Conservation (phyloP, 2,113 vertebrate species). For the Theristicus caerulescens region DNA sequence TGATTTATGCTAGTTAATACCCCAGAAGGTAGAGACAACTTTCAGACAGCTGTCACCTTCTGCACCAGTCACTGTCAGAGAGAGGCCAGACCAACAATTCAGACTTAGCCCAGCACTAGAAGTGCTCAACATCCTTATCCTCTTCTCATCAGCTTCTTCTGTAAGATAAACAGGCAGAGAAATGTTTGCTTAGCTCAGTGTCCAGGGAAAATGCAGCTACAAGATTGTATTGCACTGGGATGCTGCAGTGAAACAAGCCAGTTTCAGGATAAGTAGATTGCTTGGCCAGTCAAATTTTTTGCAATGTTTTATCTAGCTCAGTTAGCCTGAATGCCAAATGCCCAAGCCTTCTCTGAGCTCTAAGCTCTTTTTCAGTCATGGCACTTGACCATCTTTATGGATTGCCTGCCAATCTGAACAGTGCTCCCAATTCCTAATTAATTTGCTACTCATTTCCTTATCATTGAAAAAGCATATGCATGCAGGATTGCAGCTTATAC, state of each 20-base stretch:
- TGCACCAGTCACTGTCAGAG: background rate
- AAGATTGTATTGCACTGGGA: background rate
- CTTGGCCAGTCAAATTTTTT: background rate
- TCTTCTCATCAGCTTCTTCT: background rate
- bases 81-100: background rate
- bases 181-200: background rate
- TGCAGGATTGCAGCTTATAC: background rate
- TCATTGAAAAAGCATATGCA: background rate
- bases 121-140: background rate
- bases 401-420: background rate
- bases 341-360: background rate
- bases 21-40: background rate
- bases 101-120: background rate
- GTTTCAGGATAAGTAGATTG: background rate
- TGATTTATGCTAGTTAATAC: background rate
- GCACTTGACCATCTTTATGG: background rate
- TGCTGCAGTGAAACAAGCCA: background rate
- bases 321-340: background rate
- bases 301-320: background rate
- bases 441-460: background rate
- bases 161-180: background rate
- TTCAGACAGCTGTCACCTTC: background rate
- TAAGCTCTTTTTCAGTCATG: background rate
- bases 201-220: background rate
- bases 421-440: slow-evolving; percentile 8